These are phyloP conservation scores for Stichodactyla helianthus DNA, from an alignment of 64 coral and sea anemone species.

Conservation along the genomic window DNA sequence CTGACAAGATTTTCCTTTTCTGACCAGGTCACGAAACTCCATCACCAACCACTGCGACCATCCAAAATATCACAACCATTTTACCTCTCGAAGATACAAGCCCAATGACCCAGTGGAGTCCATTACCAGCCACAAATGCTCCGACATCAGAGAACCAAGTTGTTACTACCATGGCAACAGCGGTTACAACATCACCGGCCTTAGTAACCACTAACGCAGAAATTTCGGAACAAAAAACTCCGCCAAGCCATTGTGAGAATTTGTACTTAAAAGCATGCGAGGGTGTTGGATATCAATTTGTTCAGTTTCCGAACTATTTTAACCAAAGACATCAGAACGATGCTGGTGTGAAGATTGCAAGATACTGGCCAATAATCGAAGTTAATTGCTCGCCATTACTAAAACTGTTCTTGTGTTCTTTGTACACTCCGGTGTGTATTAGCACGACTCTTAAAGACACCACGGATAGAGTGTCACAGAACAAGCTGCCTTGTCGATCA, in stretches of 20 bases:
- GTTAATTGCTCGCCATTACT: constrained; percentile 30
- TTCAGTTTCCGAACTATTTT: constrained; percentile 37
- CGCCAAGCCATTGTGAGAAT: not conserved
- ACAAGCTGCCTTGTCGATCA: constrained; percentile 23
- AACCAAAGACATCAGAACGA: constrained; percentile 10
- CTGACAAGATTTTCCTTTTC: not conserved
- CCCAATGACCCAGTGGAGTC: not conserved
- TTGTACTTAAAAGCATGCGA: not conserved
- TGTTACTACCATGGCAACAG: not conserved
- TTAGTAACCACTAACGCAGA: not conserved
- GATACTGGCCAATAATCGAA: constrained; percentile 38
- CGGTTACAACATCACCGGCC: not conserved
- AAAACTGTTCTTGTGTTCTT: constrained; percentile 29
- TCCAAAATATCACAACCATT: not conserved
- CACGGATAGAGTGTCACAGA: not conserved
- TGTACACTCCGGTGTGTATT: constrained; percentile 36
- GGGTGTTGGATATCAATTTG: constrained; percentile 20
- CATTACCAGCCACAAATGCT: not conserved
- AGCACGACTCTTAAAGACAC: not conserved
- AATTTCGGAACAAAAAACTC: not conserved
- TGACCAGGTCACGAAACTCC: not conserved
- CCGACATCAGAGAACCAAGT: not conserved
- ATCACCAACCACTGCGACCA: not conserved
- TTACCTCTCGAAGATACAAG: not conserved
- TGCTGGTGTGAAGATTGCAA: constrained; percentile 2